Conservation (phyloP, 2,113 vertebrate genomes). For the Rattus rattus region DNA sequence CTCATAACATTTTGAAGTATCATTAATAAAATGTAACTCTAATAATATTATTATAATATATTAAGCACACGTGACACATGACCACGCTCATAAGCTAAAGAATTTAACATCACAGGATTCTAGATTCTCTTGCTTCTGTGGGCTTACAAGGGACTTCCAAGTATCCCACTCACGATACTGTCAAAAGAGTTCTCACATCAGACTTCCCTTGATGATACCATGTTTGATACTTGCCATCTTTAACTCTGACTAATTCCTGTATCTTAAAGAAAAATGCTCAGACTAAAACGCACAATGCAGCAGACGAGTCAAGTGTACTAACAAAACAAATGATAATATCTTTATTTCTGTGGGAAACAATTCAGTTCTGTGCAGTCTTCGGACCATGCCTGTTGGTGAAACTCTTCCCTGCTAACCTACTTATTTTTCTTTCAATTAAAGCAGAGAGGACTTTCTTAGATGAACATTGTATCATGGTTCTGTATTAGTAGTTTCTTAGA, state of each 20-base stretch:
- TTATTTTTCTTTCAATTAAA: conserved; percentile 68
- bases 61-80: background rate
- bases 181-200: conserved; percentile 57
- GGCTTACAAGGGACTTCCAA: conserved; percentile 17
- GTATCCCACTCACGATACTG: background rate
- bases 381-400: background rate
- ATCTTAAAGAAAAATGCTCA: conserved; percentile 74
- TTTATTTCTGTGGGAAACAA: conserved; percentile 69
- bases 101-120: conserved; percentile 24
- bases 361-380: conserved; percentile 63
- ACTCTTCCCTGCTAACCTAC: accelerated
- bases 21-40: conserved; percentile 37
- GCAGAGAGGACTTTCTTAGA: background rate
- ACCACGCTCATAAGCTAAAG: conserved; percentile 19
- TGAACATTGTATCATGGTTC: background rate
- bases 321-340: conserved; percentile 69
- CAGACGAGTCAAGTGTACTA: conserved; percentile 76
- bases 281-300: conserved; percentile 80
- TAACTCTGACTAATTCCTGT: conserved; percentile 76
- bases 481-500: background rate
- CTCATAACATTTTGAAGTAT: conserved; percentile 35
- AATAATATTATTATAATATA: background rate
- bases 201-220: conserved; percentile 42
- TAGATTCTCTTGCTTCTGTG: conserved; percentile 25
- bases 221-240: conserved; percentile 33